A percentile compares a stretch with the other conserved stretches of the same genome.
These are phyloP conservation scores for Drosophila sucinea DNA, from an alignment of 1,140 invertebrate species.

Conservation along the genomic window DNA sequence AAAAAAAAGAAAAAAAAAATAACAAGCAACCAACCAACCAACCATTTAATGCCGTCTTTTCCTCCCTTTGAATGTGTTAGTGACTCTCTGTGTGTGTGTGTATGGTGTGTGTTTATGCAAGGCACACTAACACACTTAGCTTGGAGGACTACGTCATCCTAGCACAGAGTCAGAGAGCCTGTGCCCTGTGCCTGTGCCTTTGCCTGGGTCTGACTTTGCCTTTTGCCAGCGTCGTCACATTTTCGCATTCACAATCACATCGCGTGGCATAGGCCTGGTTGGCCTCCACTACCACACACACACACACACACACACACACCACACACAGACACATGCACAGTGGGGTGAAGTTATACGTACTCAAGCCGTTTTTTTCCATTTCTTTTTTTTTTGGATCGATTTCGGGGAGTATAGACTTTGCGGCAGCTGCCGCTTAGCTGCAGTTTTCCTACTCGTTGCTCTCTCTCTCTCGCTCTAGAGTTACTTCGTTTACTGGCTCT, in stretches of 20 bases:
- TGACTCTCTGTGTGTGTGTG: constrained; percentile 33
- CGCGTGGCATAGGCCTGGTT: constrained; percentile 66
- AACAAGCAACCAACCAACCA: constrained; percentile 51
- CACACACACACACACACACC: constrained; percentile 25
- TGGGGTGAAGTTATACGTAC: constrained; percentile 64
- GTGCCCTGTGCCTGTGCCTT: neutral
- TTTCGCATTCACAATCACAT: constrained; percentile 79
- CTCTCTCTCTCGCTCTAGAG: neutral
- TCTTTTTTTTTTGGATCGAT: constrained; percentile 62
- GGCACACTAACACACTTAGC: constrained; percentile 72
- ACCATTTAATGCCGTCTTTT: constrained; percentile 69
- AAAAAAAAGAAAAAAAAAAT: constrained; percentile 43
- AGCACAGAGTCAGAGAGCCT: constrained; percentile 36
- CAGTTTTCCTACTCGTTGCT: neutral
- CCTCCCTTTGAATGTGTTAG: constrained; percentile 13
- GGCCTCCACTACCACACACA: constrained; percentile 43
- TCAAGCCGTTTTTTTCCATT: constrained; percentile 34
- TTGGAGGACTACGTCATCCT: constrained; percentile 76
- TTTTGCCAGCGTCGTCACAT: constrained; percentile 60
- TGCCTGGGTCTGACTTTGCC: constrained; percentile 59
- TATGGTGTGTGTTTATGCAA: constrained; percentile 47
- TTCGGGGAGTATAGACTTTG: constrained; percentile 68
- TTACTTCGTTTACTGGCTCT: constrained; percentile 7
- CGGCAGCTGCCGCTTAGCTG: constrained; percentile 62
- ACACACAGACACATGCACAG: constrained; percentile 34